Evolutionary conservation across 2,797 vertebrate genomes (phyloP).

Genomic region (Mormyrops attenuatus): DNA sequence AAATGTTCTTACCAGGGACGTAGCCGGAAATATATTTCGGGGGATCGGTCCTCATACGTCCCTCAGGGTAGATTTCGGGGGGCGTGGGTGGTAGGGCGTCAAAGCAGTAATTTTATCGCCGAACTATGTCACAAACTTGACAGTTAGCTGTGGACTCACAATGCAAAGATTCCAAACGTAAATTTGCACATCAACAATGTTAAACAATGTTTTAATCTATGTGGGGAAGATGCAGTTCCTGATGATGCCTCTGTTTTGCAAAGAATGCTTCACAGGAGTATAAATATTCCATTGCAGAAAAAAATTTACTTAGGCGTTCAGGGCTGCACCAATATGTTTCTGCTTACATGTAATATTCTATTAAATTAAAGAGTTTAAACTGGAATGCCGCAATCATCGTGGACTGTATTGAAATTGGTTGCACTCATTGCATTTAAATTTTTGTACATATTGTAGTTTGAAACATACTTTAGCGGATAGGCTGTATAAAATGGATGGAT

Average conservation of each 20-base stretch:
- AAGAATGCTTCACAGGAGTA: neutral
- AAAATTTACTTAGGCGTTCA: neutral
- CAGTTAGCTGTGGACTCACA: neutral
- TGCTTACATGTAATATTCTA: neutral
- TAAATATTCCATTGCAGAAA: neutral
- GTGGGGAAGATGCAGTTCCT: neutral
- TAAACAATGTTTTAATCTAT: neutral
- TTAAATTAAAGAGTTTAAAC: neutral
- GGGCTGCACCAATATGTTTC: neutral
- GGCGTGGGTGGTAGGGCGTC: neutral
- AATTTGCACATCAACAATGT: neutral
- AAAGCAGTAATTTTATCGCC: neutral
- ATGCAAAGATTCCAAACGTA: neutral
- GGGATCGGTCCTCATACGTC: neutral
- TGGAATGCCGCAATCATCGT: neutral
- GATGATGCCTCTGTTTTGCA: neutral
- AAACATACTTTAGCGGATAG: neutral
- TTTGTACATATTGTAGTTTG: neutral
- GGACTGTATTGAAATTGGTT: neutral
- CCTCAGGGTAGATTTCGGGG: neutral
- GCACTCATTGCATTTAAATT: neutral
- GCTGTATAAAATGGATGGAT: neutral
- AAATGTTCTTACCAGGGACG: neutral
- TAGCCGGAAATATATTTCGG: neutral
- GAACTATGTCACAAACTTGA: neutral